These are phyloP conservation scores for Doryteuthis pealeii DNA, from an alignment of 1,140 invertebrate genomes.

Conservation along the genomic window DNA sequence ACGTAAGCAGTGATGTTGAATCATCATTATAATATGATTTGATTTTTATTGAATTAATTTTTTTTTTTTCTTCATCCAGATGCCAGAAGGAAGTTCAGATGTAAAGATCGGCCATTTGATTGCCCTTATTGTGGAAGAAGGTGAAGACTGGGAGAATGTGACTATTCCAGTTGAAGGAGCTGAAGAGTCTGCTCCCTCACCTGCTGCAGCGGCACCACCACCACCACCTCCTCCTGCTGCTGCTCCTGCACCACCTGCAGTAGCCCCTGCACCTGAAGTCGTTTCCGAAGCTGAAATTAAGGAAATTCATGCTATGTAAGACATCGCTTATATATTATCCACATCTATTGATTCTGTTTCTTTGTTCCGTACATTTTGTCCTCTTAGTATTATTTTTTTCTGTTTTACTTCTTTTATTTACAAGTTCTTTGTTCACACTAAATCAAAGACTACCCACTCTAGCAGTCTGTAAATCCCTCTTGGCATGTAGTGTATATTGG, in stretches of 20 bases:
- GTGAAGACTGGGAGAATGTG: slow-evolving; percentile 73
- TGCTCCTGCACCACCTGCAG: slow-evolving; percentile 8
- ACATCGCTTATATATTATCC: neutral
- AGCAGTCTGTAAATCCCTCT: no score
- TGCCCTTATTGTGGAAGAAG: slow-evolving; percentile 83
- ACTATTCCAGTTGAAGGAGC: slow-evolving; percentile 45
- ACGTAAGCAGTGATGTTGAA: no score
- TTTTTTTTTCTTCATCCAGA: slow-evolving; percentile 35
- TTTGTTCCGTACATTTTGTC: no score
- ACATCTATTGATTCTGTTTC: no score
- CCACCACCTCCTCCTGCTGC: slow-evolving; percentile 17
- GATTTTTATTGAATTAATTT: no score
- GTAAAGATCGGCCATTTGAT: slow-evolving; percentile 83
- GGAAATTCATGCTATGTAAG: neutral
- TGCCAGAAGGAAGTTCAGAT: slow-evolving; percentile 76
- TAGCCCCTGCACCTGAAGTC: neutral
- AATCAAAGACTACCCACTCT: no score
- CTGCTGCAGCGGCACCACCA: slow-evolving; percentile 19
- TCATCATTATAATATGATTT: no score
- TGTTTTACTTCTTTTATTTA: no score
- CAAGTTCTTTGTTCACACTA: no score
- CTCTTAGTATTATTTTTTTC: no score
- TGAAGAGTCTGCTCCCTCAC: neutral
- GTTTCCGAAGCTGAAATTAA: neutral
- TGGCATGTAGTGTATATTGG: no score